A percentile compares a stretch with the other conserved stretches of the same genome.
Conservation (phyloP, 2,113 vertebrate species). For the Petromus typicus region DNA sequence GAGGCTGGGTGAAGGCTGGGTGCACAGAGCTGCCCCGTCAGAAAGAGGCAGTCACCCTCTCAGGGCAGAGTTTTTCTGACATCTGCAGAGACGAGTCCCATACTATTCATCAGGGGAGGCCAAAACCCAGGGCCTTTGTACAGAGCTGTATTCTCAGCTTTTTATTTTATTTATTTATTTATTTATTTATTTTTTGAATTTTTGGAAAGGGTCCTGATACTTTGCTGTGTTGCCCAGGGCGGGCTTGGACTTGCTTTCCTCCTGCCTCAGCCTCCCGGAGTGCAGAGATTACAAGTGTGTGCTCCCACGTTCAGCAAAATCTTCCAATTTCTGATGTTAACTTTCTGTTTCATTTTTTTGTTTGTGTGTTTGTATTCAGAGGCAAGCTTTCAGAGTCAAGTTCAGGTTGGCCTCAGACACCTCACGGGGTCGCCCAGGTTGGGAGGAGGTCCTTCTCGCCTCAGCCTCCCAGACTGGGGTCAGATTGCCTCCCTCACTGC, state of each 20-base stretch:
- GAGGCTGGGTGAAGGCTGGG: neutral
- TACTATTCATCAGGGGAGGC: neutral
- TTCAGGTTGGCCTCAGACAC: neutral
- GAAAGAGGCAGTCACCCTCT: neutral
- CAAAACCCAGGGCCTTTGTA: neutral
- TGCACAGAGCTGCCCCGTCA: fast-evolving
- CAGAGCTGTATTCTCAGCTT: neutral
- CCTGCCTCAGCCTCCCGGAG: neutral
- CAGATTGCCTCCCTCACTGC: neutral
- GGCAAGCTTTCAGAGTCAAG: neutral
- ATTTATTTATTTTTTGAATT: too few species aligned
- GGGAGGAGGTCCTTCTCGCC: neutral
- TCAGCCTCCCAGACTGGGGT: neutral
- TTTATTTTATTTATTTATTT: neutral
- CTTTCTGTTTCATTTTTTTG: neutral
- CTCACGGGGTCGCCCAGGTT: neutral
- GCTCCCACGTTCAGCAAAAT: neutral
- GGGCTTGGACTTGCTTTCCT: neutral
- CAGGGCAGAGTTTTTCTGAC: neutral
- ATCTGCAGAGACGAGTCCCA: neutral
- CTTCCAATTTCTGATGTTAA: neutral
- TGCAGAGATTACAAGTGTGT: neutral
- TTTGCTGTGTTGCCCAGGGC: neutral
- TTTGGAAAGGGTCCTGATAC: neutral
- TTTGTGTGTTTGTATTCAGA: neutral